A percentile compares a stretch with the other conserved stretches of the same genome.
Evolutionary conservation across 1,140 invertebrate species (phyloP).

Genomic region (Micrasema minimum): DNA sequence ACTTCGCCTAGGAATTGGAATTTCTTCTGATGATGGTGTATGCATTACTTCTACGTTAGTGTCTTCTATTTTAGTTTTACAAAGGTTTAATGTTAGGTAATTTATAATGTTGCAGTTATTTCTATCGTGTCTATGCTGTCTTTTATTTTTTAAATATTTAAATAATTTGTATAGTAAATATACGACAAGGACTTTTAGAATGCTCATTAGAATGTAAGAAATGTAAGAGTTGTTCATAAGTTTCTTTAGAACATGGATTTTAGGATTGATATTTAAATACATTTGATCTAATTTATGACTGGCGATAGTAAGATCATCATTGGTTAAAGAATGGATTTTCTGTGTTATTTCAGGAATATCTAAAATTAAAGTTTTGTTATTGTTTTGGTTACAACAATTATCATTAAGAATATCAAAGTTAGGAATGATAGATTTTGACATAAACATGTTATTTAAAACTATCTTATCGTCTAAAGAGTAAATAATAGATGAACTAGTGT

Average conservation of each 20-base stretch:
- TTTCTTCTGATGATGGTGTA: not conserved
- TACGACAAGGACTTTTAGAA: not conserved
- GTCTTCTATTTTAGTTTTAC: not conserved
- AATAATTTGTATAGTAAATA: slow-evolving; percentile 2
- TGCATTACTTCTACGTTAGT: not conserved
- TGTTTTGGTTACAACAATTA: not conserved
- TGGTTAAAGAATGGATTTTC: not conserved
- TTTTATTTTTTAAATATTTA: slow-evolving; percentile 1
- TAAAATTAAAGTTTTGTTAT: not conserved
- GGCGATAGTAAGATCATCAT: not conserved
- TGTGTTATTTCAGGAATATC: not conserved
- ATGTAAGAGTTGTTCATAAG: not conserved
- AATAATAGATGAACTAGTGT: slow-evolving; percentile 1
- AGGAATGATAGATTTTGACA: not conserved
- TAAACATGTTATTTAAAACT: not conserved
- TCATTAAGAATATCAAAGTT: not conserved
- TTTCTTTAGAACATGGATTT: not conserved
- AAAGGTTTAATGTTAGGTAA: no score
- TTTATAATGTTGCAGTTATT: not conserved
- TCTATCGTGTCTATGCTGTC: not conserved
- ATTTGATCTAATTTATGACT: not conserved
- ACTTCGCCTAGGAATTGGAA: not conserved
- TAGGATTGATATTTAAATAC: not conserved
- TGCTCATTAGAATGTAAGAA: slow-evolving; percentile 8
- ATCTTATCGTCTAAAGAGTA: not conserved